Evolutionary conservation across 2,113 vertebrate genomes (phyloP).

Genomic region (Marmota flaviventris): DNA sequence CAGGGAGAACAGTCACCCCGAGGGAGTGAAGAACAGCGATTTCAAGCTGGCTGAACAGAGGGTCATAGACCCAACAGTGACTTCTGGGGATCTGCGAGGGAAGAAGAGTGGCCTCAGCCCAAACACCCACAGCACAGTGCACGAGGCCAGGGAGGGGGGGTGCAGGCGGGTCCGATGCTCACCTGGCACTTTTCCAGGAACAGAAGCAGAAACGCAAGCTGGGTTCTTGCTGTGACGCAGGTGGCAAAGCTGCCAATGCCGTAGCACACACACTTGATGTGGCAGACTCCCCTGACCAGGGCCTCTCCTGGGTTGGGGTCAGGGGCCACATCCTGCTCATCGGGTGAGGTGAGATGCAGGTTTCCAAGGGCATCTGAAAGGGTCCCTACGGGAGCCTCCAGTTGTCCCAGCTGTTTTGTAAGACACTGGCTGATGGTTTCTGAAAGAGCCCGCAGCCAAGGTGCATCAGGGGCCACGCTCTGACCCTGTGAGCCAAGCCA

Average conservation of each 20-base stretch:
- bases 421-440: constrained; percentile 58
- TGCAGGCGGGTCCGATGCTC: neutral
- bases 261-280: constrained; percentile 91
- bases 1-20: constrained; percentile 89
- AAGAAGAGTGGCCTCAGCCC: accelerated
- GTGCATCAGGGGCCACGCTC: neutral
- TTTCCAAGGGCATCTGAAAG: neutral
- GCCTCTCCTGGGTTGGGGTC: neutral
- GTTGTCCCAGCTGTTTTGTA: constrained; percentile 22
- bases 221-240: constrained; percentile 89
- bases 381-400: neutral
- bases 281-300: accelerated
- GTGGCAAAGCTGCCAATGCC: constrained; percentile 93
- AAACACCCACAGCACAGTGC: accelerated
- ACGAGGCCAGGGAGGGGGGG: neutral
- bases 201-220: constrained; percentile 94
- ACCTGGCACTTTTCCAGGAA: constrained; percentile 93
- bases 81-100: constrained; percentile 83
- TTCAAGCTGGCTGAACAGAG: constrained; percentile 91
- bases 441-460: neutral
- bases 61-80: constrained; percentile 91
- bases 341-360: neutral
- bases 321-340: accelerated
- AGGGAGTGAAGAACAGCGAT: constrained; percentile 86
- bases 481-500: neutral